phyloP scores from a whole-genome alignment of 2,113 vertebrate species.

The Crypturellus undulatus region DNA sequence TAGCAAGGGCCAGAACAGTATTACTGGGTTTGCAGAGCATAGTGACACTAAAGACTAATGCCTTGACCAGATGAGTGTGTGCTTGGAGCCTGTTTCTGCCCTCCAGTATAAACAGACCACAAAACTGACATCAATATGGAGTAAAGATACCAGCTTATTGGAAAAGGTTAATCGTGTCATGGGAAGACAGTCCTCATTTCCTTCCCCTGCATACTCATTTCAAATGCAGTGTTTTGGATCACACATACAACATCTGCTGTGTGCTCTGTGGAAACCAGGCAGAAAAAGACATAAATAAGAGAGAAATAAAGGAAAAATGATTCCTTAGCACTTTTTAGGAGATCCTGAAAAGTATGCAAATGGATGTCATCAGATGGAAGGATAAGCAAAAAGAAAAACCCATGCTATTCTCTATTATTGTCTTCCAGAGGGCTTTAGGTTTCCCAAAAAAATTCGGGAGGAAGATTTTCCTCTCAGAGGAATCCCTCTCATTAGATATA shows the following conservation, averaged over 20 bases:
- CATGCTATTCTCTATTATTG: not conserved
- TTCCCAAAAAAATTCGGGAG: not conserved
- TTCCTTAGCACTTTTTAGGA: not conserved
- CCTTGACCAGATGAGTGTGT: not conserved
- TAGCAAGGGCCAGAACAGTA: not conserved
- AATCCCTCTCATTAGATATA: slow-evolving; percentile 4
- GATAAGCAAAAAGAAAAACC: not conserved
- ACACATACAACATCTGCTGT: not conserved
- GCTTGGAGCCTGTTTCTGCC: not conserved
- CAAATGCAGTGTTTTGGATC: not conserved
- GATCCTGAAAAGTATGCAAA: not conserved
- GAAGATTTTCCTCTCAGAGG: not conserved
- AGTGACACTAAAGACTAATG: not conserved
- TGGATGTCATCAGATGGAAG: not conserved
- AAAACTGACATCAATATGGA: not conserved
- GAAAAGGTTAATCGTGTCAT: not conserved
- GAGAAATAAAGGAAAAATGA: not conserved
- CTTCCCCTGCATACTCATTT: not conserved
- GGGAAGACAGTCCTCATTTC: not conserved
- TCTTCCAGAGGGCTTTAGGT: not conserved
- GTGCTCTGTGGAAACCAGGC: too few species aligned
- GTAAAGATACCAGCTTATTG: not conserved
- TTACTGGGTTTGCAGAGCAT: not conserved
- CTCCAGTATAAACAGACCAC: not conserved
- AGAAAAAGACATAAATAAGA: not conserved